Conservation (phyloP, 1,140 invertebrate genomes). For the Trissolcus basalis region DNA sequence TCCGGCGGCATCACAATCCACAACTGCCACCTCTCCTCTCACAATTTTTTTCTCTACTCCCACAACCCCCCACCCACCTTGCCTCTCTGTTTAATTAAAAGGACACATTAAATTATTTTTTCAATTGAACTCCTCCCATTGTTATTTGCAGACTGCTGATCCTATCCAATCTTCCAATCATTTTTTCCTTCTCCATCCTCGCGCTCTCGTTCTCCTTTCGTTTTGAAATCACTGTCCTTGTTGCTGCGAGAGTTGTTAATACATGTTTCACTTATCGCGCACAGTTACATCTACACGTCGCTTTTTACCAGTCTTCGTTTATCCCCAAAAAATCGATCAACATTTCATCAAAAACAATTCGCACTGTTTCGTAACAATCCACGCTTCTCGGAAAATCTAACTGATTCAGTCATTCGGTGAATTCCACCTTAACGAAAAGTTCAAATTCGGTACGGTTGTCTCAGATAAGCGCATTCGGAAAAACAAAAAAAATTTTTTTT, state of each 20-base stretch:
- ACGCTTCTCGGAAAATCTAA: too few relatives aligned
- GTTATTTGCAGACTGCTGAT: slow-evolving; percentile 76
- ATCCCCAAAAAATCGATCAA: neutral
- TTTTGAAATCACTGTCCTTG: slow-evolving; percentile 33
- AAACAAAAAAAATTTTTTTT: too few relatives aligned
- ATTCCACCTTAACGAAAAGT: too few relatives aligned
- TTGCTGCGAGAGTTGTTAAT: slow-evolving; percentile 31
- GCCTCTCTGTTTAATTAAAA: slow-evolving; percentile 76
- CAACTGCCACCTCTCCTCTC: slow-evolving; percentile 53
- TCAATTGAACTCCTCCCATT: slow-evolving; percentile 75
- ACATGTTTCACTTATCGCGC: slow-evolving; percentile 53
- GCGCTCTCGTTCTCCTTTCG: slow-evolving; percentile 30
- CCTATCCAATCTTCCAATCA: slow-evolving; percentile 70
- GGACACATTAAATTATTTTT: slow-evolving; percentile 77
- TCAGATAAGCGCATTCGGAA: too few relatives aligned
- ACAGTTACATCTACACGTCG: slow-evolving; percentile 38
- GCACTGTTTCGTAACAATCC: too few relatives aligned
- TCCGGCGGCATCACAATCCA: slow-evolving; percentile 48
- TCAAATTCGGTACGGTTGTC: too few relatives aligned
- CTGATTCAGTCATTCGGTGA: too few relatives aligned
- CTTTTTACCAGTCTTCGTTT: slow-evolving; percentile 14
- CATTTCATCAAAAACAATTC: too few relatives aligned
- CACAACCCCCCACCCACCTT: slow-evolving; percentile 61
- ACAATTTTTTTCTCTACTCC: slow-evolving; percentile 57
- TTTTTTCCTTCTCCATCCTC: slow-evolving; percentile 55